phyloP scores from a whole-genome alignment of 1,140 invertebrate genomes.

The Ceratosolen solmsi region DNA sequence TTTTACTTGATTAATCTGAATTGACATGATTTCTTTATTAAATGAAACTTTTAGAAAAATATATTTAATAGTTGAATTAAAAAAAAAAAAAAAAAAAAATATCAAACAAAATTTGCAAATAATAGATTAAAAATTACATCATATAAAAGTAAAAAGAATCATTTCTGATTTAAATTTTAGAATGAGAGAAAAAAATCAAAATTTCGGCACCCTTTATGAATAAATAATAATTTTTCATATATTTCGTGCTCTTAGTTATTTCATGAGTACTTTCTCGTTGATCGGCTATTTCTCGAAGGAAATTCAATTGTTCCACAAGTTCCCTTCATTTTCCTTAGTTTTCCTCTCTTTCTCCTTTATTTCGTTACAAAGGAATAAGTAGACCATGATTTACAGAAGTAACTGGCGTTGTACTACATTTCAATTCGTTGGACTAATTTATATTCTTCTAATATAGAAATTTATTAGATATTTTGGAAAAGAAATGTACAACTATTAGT shows the following conservation, averaged over 20 bases:
- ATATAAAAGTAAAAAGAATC: not conserved
- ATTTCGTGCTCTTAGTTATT: constrained; percentile 4
- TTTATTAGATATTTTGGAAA: too few species aligned
- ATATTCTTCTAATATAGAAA: not conserved
- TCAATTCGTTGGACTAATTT: constrained; percentile 15
- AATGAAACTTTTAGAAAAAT: too few species aligned
- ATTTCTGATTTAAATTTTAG: not conserved
- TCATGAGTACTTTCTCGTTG: not conserved
- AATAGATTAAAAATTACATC: not conserved
- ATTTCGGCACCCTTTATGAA: not conserved
- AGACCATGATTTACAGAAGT: constrained; percentile 17
- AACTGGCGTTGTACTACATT: not conserved
- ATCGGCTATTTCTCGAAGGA: constrained; percentile 20
- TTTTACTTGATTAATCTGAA: too few species aligned
- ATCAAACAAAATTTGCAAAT: not conserved
- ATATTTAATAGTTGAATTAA: too few species aligned
- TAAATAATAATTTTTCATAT: constrained; percentile 1
- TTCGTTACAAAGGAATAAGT: constrained; percentile 26
- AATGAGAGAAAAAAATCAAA: not conserved
- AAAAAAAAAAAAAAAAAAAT: not conserved
- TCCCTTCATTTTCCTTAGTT: not conserved
- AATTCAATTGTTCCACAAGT: not conserved
- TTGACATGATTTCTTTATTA: too few species aligned
- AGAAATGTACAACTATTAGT: too few species aligned
- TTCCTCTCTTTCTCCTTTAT: not conserved